These are phyloP conservation scores for Drosophila putrida DNA, from an alignment of 2,888 invertebrate species.

Conservation along the genomic window DNA sequence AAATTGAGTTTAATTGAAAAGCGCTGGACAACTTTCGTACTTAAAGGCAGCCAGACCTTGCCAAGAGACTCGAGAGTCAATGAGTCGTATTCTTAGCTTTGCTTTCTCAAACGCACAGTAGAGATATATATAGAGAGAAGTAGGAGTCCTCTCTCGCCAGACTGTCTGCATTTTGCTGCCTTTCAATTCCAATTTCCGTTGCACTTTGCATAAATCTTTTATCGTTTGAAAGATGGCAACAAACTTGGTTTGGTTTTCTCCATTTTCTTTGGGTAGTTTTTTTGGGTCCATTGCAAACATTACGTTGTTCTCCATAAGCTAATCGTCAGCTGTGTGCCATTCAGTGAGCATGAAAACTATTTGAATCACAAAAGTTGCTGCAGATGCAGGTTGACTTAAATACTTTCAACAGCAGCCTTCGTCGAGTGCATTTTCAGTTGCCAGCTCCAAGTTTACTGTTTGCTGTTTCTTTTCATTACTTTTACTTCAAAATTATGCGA, in stretches of 20 bases:
- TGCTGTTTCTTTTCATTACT: constrained; percentile 46
- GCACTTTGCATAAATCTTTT: constrained; percentile 74
- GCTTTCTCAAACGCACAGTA: constrained; percentile 20
- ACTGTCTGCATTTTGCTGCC: constrained; percentile 42
- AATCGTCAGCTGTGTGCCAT: constrained; percentile 68
- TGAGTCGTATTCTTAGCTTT: constrained; percentile 47
- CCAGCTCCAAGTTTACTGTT: constrained; percentile 19
- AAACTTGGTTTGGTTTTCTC: constrained; percentile 34
- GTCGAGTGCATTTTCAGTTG: constrained; percentile 21
- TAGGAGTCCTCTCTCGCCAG: constrained; percentile 6
- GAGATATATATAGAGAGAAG: not conserved
- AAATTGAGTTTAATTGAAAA: constrained; percentile 79
- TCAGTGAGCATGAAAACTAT: constrained; percentile 56
- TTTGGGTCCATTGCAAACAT: constrained; percentile 34
- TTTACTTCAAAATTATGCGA: constrained; percentile 40
- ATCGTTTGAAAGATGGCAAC: constrained; percentile 54
- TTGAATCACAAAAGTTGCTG: constrained; percentile 45
- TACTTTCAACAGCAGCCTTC: constrained; percentile 24
- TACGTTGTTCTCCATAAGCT: constrained; percentile 41
- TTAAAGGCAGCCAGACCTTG: constrained; percentile 26
- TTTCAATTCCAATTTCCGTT: constrained; percentile 72
- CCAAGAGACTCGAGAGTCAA: constrained; percentile 47
- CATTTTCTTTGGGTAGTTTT: constrained; percentile 11
- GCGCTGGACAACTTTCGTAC: constrained; percentile 57
- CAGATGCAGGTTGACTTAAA: constrained; percentile 38